Conservation (phyloP, 2,797 vertebrate genomes). For the Tangara arthus region DNA sequence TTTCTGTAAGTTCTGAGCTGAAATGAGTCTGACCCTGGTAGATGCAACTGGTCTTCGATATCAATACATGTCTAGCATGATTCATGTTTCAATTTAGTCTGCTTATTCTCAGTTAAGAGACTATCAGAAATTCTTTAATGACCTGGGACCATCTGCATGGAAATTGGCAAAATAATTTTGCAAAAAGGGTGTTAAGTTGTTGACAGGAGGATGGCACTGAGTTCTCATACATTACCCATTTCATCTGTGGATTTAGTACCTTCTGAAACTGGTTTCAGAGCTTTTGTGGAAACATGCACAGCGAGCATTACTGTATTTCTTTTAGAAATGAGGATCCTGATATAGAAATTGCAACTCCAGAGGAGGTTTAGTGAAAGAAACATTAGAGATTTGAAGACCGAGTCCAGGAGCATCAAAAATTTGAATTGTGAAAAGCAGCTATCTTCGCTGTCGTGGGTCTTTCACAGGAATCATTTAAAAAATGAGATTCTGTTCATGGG, state of each 20-base stretch:
- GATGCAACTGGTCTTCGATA: not conserved
- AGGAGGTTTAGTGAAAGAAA: slow-evolving; percentile 10
- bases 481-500: slow-evolving; percentile 21
- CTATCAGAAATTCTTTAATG: not conserved
- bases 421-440: not conserved
- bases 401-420: slow-evolving; percentile 2
- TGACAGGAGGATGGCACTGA: not conserved
- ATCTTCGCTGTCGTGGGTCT: not conserved
- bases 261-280: not conserved
- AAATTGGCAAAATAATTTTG: not conserved
- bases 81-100: not conserved
- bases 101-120: not conserved
- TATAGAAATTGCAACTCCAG: not conserved
- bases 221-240: not conserved
- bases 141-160: not conserved
- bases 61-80: not conserved
- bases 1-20: not conserved
- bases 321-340: not conserved
- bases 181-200: not conserved
- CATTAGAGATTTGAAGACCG: not conserved
- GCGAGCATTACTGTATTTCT: not conserved
- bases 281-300: not conserved
- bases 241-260: not conserved
- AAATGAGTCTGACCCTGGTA: not conserved
- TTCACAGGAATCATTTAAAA: slow-evolving; percentile 31